Evolutionary conservation across 2,888 invertebrate species (phyloP), one percentile per base, ranked within the genome.

Genomic region (Ormia ochracea): DNA sequence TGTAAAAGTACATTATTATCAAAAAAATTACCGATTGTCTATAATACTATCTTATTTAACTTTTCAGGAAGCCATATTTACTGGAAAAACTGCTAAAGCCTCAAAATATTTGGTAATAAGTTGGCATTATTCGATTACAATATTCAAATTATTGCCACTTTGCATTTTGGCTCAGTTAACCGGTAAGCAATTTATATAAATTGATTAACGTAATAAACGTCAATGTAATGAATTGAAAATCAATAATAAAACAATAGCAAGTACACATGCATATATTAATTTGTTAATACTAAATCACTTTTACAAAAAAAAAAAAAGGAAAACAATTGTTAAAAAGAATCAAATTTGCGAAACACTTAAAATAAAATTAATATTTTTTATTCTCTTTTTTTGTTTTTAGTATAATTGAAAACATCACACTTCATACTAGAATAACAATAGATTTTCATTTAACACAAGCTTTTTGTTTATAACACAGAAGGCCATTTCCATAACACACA

Each of bases 311-410:
- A 3, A n/a, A n/a, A n/a, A n/a, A n/a, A n/a, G n/a, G n/a, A n/a
- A n/a, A n/a, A n/a, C n/a, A n/a, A 61, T 26, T 4, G 12, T 14
- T 19, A 73, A 36, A 10, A 36, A 36, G 14, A 48, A 28, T 19
- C 14, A 12, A 52, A 75, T 75, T 75, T 68, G 61, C 68, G 26
- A 52, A 75, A 75, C 59, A 75, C 52, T 61, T 59, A 28, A 36
- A 75, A 54, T 45, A 54, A 52, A 56, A 63, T 76, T 70, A 69
- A 63, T 70, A 70, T 48, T 76, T 2, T 41, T 28, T 68, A 26
- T 65, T 74, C 3, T 65, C n/a, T n/a, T n/a, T n/a, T n/a, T 56
- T n/a, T 54, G 6, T 33, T 26, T 26, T 38, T 38, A 7, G 17
- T 28, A 7, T 54, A 41, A 52, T 31, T 43, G 2, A 31, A 58